Evolutionary conservation across 2,888 invertebrate species (phyloP), one percentile per base, ranked within the genome.

Genomic region (Megaustenia siamemsis): DNA sequence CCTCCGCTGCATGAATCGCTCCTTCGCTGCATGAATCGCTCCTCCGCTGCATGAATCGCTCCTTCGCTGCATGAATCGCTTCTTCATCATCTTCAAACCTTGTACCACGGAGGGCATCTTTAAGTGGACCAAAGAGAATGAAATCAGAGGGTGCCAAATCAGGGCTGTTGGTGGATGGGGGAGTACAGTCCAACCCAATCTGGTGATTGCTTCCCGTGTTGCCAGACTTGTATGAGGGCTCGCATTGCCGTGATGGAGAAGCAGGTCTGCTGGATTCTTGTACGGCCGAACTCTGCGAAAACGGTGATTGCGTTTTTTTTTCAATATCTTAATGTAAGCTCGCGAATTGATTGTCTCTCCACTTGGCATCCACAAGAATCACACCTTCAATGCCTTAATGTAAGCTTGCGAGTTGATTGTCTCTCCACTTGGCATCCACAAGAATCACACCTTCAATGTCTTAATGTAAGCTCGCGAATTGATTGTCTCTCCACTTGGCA

Each of bases 11-110:
- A n/a, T n/a, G n/a, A n/a, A n/a, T n/a, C n/a, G n/a, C n/a, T n/a
- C n/a, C n/a, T n/a, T n/a, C n/a, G n/a, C n/a, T n/a, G n/a, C n/a
- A n/a, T n/a, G n/a, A n/a, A n/a, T n/a, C n/a, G n/a, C n/a, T n/a
- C n/a, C n/a, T n/a, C n/a, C n/a, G n/a, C n/a, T n/a, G n/a, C n/a
- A n/a, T n/a, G n/a, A n/a, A n/a, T n/a, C n/a, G n/a, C n/a, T 38
- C n/a, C 40, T 69, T 69, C 63, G 69, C 69, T 69, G 69, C 40
- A 69, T 69, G 40, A 69, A 69, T 40, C 1, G n/a, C 40, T 69
- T 10, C 40, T 66, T 35, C 10, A 69, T 69, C 38, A 69, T 40
- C 24, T 10, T 69, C 69, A 69, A 69, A 69, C 24, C 69, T 40
- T 69, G 69, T 40, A 6, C 69, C 69, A 38, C 28, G 24, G 40